A percentile compares a stretch with the other conserved stretches of the same genome.
Conservation (phyloP, 2,113 vertebrate species). For the Suncus etruscus region DNA sequence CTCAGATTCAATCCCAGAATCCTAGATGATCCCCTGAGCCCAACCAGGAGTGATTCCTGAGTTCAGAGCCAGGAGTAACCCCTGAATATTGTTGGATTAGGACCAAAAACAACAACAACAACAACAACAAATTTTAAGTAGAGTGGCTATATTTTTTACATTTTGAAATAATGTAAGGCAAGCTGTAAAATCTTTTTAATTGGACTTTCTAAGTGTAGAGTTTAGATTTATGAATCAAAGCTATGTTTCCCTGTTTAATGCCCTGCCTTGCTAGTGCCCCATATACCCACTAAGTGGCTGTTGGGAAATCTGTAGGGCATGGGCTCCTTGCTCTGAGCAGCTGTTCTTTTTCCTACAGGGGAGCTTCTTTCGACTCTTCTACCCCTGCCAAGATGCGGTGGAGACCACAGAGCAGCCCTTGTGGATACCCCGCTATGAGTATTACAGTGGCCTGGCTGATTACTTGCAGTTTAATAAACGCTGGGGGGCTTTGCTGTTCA, state of each 20-base stretch:
- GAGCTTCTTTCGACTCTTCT: conserved; percentile 89
- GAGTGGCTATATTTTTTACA: neutral
- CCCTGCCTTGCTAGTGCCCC: neutral
- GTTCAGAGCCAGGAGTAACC: too few species aligned
- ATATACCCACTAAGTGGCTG: neutral
- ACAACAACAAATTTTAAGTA: too few species aligned
- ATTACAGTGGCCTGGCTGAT: conserved; percentile 78
- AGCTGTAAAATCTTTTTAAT: neutral
- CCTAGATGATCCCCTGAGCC: too few species aligned
- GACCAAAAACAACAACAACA: too few species aligned
- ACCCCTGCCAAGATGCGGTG: conserved; percentile 82
- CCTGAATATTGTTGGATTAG: too few species aligned
- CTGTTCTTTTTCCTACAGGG: conserved; percentile 82
- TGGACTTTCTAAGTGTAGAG: conserved; percentile 13
- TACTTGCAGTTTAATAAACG: conserved; percentile 70
- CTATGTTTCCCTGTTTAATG: neutral
- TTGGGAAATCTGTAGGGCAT: neutral
- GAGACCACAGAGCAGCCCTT: conserved; percentile 56
- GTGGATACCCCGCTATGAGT: conserved; percentile 87
- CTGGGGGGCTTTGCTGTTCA: conserved; percentile 81
- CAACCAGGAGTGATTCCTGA: too few species aligned
- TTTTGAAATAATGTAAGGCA: neutral
- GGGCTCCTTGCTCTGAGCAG: conserved; percentile 24
- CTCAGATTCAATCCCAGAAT: too few species aligned
- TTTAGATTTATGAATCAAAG: neutral